A percentile compares a stretch with the other conserved stretches of the same genome.
phyloP scores from a whole-genome alignment of 2,797 vertebrate species.

The Nyctibius grandis region DNA sequence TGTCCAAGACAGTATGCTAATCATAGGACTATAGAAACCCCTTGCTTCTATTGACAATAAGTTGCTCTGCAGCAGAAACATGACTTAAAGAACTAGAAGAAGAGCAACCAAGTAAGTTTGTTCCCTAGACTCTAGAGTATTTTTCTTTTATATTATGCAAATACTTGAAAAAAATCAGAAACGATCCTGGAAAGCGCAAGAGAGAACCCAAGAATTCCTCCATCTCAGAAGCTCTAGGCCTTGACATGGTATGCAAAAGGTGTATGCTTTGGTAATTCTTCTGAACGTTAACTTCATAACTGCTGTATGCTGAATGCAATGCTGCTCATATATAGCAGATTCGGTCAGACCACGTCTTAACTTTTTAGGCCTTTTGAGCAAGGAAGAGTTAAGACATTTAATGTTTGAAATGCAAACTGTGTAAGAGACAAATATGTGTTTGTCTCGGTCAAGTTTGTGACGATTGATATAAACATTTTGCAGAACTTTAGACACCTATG shows the following conservation, averaged over 20 bases:
- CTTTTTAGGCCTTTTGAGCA: not conserved
- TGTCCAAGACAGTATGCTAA: not conserved
- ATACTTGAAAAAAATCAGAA: not conserved
- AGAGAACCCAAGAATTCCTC: not conserved
- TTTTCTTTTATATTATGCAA: not conserved
- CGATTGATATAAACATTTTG: not conserved
- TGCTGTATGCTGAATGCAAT: not conserved
- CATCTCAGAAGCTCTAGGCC: not conserved
- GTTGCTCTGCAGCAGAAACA: not conserved
- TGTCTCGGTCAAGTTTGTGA: not conserved
- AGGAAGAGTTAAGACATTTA: not conserved
- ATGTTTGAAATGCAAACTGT: not conserved
- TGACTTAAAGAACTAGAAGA: not conserved
- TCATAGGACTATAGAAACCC: not conserved
- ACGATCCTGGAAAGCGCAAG: accelerated
- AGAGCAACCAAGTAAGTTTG: not conserved
- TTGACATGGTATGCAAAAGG: not conserved
- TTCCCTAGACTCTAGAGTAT: not conserved
- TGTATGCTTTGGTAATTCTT: not conserved
- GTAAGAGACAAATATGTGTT: not conserved
- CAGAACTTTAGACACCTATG: not conserved
- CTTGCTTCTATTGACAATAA: not conserved
- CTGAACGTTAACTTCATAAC: not conserved
- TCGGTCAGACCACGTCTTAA: not conserved
- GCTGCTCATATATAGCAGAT: not conserved